Base-by-base conservation (phyloP, 2,888 invertebrate genomes). In the Tenthredo livida region DNA sequence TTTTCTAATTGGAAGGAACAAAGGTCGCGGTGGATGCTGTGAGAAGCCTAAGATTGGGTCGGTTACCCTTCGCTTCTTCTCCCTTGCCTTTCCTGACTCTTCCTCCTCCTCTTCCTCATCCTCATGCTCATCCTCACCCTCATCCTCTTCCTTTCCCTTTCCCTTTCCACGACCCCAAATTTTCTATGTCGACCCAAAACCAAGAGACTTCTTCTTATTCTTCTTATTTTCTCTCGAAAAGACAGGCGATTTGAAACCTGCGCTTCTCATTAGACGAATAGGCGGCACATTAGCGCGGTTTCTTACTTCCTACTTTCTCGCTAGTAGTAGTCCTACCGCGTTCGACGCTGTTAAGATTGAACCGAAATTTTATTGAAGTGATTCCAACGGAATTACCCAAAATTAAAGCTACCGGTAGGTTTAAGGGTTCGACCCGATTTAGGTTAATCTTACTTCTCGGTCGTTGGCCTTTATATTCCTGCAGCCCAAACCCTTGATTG, bases 1-100 rank as follows among this genome's bases (percentile, higher is more conserved):
- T 80, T 80, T 80, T 80, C 80, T 80, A 80, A 80, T 80, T 80
- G 80, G 80, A 80, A 37, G 21, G 80, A 80, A 80, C 80, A 80
- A 80, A 80, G 80, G 80, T 80, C 80, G 77, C 12, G 37, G 54
- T 43, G 58, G 40, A 33, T 21, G 37, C 61, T 33, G 50, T 33
- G 47, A 50, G 77, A 77, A 54, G 77, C 33, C 50, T 54, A 77
- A 77, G 50, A 43, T 50, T 47, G 47, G 47, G n/a, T 77, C 77
- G 54, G 54, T 50, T 54, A 33, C n/a, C 47, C 77, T 67, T 67
- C 67, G 21, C 25, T 33, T 33, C 33, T 33, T 12, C 25, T 29
- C 33, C 25, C 67, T 67, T 67, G 12, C 25, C 67, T 67, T 67
- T 29, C 58, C 17, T 58, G 7, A 6, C 15, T 33, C 33, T 15